These are phyloP conservation scores for Yponomeuta plumbellus DNA, from an alignment of 2,888 invertebrate genomes.

Conservation along the genomic window DNA sequence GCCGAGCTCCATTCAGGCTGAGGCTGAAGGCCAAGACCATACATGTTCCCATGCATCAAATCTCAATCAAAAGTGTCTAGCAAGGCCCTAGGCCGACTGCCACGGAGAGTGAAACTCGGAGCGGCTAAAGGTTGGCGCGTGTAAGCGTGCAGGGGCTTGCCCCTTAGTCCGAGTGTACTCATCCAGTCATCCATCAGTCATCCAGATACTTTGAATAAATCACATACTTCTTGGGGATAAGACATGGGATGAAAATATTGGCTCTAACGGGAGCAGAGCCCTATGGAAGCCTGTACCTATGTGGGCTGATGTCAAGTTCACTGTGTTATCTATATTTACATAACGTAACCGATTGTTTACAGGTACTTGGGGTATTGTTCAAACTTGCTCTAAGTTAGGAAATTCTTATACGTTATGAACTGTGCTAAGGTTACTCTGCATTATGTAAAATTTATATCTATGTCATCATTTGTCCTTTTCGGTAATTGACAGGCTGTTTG, in stretches of 20 bases:
- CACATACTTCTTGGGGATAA: background rate
- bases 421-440: background rate
- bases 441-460: background rate
- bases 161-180: no score
- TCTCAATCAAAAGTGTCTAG: no score
- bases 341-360: constrained; percentile 18
- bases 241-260: background rate
- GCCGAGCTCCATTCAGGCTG: no score
- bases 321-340: constrained; percentile 32
- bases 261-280: background rate
- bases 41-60: no score
- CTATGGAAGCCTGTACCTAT: constrained; percentile 18
- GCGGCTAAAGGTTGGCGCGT: no score
- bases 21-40: no score
- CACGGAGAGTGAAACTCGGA: no score
- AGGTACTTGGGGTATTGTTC: constrained; percentile 9
- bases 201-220: no score
- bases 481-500: background rate
- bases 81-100: no score
- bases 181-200: no score
- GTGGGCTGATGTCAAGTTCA: constrained; percentile 68
- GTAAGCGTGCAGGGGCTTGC: no score
- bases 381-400: background rate
- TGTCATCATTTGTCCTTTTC: constrained; percentile 1
- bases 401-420: background rate